Percentiles rank a stretch among this genome's conserved stretches.
Evolutionary conservation across 2,888 invertebrate genomes (phyloP).

Genomic region (Palloptera scutellata): DNA sequence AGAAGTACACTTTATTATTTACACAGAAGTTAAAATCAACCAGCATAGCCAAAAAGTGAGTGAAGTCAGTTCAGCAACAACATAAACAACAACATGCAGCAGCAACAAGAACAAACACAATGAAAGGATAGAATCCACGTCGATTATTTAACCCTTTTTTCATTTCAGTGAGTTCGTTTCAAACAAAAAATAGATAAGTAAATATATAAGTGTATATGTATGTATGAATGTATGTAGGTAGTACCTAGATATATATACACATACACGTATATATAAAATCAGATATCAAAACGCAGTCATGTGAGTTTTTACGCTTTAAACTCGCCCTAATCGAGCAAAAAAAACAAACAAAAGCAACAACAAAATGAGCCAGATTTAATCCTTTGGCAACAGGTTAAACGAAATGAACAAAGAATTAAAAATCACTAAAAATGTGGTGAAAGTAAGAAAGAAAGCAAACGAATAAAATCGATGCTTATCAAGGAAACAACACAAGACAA

Average conservation of each 20-base stretch:
- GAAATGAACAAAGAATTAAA: constrained; percentile 17
- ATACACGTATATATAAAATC: constrained; percentile 22
- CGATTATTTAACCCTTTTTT: constrained; percentile 57
- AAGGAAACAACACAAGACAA: not conserved
- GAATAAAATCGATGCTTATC: constrained; percentile 24
- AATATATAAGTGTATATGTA: too few relatives aligned
- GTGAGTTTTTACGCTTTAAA: constrained; percentile 5
- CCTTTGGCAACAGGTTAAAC: constrained; percentile 18
- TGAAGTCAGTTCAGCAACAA: not conserved
- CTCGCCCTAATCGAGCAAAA: not conserved
- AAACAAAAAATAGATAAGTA: constrained; percentile 6
- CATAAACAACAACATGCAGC: constrained; percentile 6
- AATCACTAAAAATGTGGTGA: constrained; percentile 12
- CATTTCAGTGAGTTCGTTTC: constrained; percentile 44
- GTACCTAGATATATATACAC: too few relatives aligned
- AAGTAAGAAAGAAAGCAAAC: not conserved
- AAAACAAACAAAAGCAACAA: not conserved
- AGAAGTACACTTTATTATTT: constrained; percentile 3
- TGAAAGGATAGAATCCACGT: constrained; percentile 23
- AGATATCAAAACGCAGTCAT: constrained; percentile 19
- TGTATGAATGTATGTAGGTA: too few relatives aligned
- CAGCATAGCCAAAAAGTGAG: constrained; percentile 3
- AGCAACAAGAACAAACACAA: constrained; percentile 26
- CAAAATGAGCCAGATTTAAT: not conserved
- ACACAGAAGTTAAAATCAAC: constrained; percentile 13